Conservation (phyloP, 2,797 vertebrate genomes). For the Oophaga sylvatica region DNA sequence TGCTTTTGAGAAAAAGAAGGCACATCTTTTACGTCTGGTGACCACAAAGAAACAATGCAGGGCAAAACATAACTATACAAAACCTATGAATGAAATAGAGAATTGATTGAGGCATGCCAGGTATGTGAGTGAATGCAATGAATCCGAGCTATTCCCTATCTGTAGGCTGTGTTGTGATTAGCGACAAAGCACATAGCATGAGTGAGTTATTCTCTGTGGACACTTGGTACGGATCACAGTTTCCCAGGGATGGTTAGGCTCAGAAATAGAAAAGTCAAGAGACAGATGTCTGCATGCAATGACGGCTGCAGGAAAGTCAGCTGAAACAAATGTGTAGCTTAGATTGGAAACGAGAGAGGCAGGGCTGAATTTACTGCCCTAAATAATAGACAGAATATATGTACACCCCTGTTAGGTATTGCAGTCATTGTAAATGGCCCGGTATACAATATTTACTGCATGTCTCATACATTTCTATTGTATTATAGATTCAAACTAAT, state of each 20-base stretch:
- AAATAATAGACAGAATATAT: not conserved
- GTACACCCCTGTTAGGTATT: not conserved
- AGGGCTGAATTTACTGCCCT: not conserved
- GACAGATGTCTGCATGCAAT: conserved; percentile 20
- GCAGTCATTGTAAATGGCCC: not conserved
- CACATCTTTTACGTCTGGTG: not conserved
- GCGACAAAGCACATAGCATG: conserved; percentile 13
- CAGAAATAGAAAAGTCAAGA: conserved; percentile 23
- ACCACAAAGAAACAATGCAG: not conserved
- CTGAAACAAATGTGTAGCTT: conserved; percentile 24
- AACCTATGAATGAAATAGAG: not conserved
- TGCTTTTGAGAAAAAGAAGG: not conserved
- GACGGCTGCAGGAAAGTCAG: not conserved
- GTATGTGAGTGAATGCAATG: not conserved
- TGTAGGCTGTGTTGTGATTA: conserved; percentile 27
- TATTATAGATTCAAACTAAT: too few species aligned
- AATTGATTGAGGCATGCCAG: not conserved
- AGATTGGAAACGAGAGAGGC: conserved; percentile 20
- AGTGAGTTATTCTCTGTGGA: conserved; percentile 13
- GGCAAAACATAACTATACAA: not conserved
- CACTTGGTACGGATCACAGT: conserved; percentile 18
- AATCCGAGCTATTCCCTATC: conserved; percentile 23
- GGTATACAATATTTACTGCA: too few species aligned
- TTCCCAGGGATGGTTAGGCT: not conserved
- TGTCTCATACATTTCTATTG: too few species aligned